Conservation (phyloP, 2,113 vertebrate species). For the Heterocephalus glaber region DNA sequence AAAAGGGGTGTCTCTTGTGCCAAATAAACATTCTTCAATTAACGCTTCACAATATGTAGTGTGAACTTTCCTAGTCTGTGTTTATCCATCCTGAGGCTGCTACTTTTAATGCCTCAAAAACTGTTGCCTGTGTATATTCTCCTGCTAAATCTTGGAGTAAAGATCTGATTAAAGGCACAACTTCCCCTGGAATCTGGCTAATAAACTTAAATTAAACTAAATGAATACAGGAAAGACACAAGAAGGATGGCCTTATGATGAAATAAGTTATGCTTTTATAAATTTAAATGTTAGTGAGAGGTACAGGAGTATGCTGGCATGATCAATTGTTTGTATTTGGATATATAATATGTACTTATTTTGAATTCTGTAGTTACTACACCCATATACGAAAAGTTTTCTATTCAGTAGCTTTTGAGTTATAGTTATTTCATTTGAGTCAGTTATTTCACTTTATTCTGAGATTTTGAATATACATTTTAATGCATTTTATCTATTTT, state of each 20-base stretch:
- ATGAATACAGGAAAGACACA: background rate
- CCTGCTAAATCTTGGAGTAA: conserved; percentile 1
- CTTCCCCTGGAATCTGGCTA: background rate
- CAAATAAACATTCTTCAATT: conserved; percentile 75
- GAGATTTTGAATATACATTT: background rate
- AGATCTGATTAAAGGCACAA: background rate
- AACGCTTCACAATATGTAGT: conserved; percentile 72
- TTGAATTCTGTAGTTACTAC: background rate
- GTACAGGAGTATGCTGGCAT: background rate
- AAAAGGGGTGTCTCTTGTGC: conserved; percentile 49
- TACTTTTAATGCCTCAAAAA: conserved; percentile 75
- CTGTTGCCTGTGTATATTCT: conserved; percentile 46
- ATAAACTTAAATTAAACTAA: background rate
- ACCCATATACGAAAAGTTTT: background rate
- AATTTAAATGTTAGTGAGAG: background rate
- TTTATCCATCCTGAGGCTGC: conserved; percentile 74
- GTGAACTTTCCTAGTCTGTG: conserved; percentile 72
- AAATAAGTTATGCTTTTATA: background rate
- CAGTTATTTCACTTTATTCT: background rate
- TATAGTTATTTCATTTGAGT: background rate
- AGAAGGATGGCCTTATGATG: background rate
- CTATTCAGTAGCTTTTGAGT: background rate
- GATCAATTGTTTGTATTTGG: background rate
- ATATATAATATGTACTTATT: background rate
- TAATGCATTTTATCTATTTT: conserved; percentile 12